Conservation (phyloP, 2,113 vertebrate species). For the Tricholaema leucomelas region DNA sequence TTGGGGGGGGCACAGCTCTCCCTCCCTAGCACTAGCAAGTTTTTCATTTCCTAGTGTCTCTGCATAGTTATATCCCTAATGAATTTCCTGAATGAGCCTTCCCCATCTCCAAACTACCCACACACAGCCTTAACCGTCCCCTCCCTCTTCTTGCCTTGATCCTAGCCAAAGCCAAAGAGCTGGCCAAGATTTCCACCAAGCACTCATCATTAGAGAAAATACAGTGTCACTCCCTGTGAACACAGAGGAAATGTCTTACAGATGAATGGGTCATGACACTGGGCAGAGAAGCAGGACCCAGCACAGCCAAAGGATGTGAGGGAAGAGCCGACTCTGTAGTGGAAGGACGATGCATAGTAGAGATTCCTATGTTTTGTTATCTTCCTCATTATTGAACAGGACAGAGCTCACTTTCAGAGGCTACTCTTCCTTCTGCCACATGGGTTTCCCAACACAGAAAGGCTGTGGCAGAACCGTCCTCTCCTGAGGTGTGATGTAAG, state of each 20-base stretch:
- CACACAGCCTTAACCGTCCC: not conserved
- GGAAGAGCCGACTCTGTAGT: not conserved
- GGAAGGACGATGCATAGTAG: not conserved
- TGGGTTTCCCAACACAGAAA: not conserved
- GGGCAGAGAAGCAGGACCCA: not conserved
- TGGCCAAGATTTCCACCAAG: not conserved
- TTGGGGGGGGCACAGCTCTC: not conserved
- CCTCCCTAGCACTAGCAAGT: not conserved
- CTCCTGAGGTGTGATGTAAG: not conserved
- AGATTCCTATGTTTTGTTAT: not conserved
- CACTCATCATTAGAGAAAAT: not conserved
- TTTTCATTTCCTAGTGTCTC: not conserved
- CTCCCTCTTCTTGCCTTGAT: not conserved
- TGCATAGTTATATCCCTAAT: not conserved
- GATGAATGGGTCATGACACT: rapidly evolving
- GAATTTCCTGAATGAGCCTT: not conserved
- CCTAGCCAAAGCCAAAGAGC: not conserved
- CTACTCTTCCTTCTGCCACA: not conserved
- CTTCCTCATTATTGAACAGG: not conserved
- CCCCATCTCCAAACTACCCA: not conserved
- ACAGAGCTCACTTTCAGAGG: not conserved
- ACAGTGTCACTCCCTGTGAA: rapidly evolving
- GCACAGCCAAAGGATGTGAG: not conserved
- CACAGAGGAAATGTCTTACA: not conserved
- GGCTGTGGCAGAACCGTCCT: not conserved